These are phyloP conservation scores for Channallabes apus DNA, from an alignment of 2,797 vertebrate genomes.

Conservation along the genomic window DNA sequence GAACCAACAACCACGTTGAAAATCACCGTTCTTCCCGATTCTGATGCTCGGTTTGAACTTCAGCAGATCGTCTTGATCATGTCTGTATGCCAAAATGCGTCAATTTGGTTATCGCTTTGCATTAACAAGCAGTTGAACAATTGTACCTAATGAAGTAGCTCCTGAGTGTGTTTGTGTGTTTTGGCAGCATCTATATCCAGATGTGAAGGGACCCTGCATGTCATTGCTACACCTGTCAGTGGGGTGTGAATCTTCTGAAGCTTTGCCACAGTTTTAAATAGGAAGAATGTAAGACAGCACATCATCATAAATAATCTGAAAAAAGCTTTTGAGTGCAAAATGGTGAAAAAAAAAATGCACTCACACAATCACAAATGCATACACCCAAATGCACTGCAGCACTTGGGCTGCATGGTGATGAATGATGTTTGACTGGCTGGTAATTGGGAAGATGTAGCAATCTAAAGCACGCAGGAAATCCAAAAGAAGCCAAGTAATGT, in stretches of 20 bases:
- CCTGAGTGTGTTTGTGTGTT: slow-evolving; percentile 8
- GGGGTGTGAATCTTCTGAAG: slow-evolving; percentile 11
- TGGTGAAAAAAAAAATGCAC: neutral
- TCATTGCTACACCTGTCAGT: slow-evolving; percentile 21
- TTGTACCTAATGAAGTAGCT: too few relatives aligned
- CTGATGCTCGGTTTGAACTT: too few relatives aligned
- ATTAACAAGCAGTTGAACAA: too few relatives aligned
- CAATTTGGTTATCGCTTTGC: too few relatives aligned
- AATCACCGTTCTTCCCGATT: too few relatives aligned
- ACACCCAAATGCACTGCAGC: neutral
- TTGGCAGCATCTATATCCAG: neutral
- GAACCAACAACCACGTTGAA: too few relatives aligned
- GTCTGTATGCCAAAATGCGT: too few relatives aligned
- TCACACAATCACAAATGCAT: neutral
- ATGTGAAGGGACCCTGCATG: neutral
- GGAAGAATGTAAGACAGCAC: neutral
- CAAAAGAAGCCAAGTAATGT: slow-evolving; percentile 14
- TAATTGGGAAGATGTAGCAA: slow-evolving; percentile 47
- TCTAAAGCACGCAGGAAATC: slow-evolving; percentile 31
- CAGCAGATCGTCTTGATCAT: too few relatives aligned
- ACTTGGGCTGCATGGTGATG: slow-evolving; percentile 40
- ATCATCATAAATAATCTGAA: neutral
- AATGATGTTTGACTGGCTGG: slow-evolving; percentile 50
- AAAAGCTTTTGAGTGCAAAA: neutral
- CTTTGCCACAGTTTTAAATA: neutral